phyloP scores from a whole-genome alignment of 2,797 vertebrate species.

The Hippoglossus hippoglossus region DNA sequence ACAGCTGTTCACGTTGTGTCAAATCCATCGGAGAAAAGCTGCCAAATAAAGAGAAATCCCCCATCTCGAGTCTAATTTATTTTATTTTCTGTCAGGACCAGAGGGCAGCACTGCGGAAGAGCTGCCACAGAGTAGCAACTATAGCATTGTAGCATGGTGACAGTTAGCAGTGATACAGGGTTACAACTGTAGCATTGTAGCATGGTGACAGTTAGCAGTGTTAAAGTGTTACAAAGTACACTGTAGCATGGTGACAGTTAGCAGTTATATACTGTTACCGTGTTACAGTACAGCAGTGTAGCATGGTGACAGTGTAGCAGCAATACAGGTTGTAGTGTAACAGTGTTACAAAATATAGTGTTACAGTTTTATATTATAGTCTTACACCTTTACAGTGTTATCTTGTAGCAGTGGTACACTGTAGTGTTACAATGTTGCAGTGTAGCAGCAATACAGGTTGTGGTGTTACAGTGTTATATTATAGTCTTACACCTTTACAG shows the following conservation, averaged over 20 bases:
- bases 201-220: background rate
- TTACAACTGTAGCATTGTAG: background rate
- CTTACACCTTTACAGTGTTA: background rate
- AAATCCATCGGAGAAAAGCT: accelerated
- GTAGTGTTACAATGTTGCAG: background rate
- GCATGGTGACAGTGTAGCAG: background rate
- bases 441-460: background rate
- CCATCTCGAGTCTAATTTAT: background rate
- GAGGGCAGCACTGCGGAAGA: background rate
- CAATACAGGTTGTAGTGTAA: too few relatives aligned
- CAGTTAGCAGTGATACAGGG: background rate
- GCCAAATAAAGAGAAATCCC: accelerated
- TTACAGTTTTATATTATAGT: too few relatives aligned
- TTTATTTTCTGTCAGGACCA: conserved; percentile 63
- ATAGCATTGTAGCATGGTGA: background rate
- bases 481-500: too few relatives aligned
- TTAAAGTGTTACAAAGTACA: background rate
- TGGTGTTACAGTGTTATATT: too few relatives aligned
- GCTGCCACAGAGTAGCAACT: conserved; percentile 9
- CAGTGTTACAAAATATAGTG: too few relatives aligned
- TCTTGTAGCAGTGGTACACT: background rate
- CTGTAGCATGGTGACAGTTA: too few relatives aligned
- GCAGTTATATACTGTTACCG: too few relatives aligned
- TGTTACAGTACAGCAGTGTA: background rate
- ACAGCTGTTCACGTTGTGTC: accelerated